Evolutionary conservation across 1,140 invertebrate genomes (phyloP), one percentile per base, ranked within the genome.

Genomic region (Holcopasites calliopsidis): DNA sequence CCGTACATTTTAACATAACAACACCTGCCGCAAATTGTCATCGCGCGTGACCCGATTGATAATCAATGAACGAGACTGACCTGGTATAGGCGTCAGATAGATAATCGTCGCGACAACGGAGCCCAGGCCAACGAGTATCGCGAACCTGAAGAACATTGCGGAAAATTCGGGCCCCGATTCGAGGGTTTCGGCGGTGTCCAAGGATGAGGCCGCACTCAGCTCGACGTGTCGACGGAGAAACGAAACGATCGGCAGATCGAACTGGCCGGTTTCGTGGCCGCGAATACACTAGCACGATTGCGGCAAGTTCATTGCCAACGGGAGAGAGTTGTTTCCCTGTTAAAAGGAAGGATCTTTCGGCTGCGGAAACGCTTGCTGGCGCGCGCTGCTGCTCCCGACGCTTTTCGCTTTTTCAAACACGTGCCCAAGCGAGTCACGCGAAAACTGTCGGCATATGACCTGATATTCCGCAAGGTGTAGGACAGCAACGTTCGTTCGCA

Each of bases 11-110:
- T n/a, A n/a, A n/a, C n/a, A n/a, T n/a, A n/a, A n/a, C n/a, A n/a
- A n/a, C n/a, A n/a, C n/a, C n/a, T n/a, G n/a, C n/a, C n/a, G n/a
- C n/a, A n/a, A n/a, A n/a, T n/a, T n/a, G n/a, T n/a, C n/a, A n/a
- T n/a, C n/a, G n/a, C n/a, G n/a, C n/a, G n/a, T n/a, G n/a, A n/a
- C n/a, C n/a, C n/a, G n/a, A n/a, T n/a, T n/a, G n/a, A n/a, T n/a
- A n/a, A n/a, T n/a, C n/a, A n/a, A 13, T 40, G 38, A 10, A 13
- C n/a, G 21, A 7, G 54, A 90, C 88, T 90, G 88, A 95, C 94
- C 94, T 92, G 94, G 94, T 87, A 94, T 91, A 10, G 94, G 94
- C 26, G 94, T 94, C 18, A 94, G 92, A 87, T 95, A 94, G 74
- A 95, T 93, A 73, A 95, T 93, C 58, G 94, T 93, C 55, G 94